phyloP scores from a whole-genome alignment of 2,888 invertebrate species.

The Cremastobaeus sp. region DNA sequence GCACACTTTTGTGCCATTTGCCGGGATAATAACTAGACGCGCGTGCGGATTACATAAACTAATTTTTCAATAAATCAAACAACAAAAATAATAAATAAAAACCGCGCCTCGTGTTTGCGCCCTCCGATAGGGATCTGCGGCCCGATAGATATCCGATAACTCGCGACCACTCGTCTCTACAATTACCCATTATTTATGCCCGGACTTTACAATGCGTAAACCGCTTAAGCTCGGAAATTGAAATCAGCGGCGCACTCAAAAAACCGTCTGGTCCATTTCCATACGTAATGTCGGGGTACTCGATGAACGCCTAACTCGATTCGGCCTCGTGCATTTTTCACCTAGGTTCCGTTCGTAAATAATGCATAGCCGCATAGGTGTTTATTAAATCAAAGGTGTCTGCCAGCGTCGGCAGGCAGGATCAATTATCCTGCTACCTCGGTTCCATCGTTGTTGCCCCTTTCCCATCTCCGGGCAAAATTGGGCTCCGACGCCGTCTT shows the following conservation, averaged over 20 bases:
- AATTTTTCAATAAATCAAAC: too few relatives aligned
- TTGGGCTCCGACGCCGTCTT: slow-evolving; percentile 39
- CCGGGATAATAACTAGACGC: too few relatives aligned
- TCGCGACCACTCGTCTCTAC: too few relatives aligned
- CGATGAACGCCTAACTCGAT: slow-evolving; percentile 23
- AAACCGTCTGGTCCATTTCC: slow-evolving; percentile 38
- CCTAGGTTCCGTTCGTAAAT: slow-evolving; percentile 50
- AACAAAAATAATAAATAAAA: too few relatives aligned
- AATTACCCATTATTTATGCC: slow-evolving; percentile 7
- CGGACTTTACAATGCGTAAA: too few relatives aligned
- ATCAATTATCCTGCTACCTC: slow-evolving; percentile 60
- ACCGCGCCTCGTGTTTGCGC: too few relatives aligned
- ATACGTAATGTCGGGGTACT: slow-evolving; percentile 49
- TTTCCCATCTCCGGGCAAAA: slow-evolving; percentile 57
- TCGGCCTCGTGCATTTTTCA: slow-evolving; percentile 38
- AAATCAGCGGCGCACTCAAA: not conserved
- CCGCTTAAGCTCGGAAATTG: slow-evolving; percentile 16
- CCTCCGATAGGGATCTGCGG: too few relatives aligned
- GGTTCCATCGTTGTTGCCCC: slow-evolving; percentile 57
- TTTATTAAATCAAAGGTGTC: slow-evolving; percentile 62
- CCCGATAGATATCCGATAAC: too few relatives aligned
- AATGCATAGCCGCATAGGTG: slow-evolving; percentile 58
- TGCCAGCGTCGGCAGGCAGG: slow-evolving; percentile 54
- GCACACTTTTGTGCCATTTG: too few relatives aligned
- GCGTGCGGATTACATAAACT: too few relatives aligned